Evolutionary conservation across 2,797 vertebrate species (phyloP).

Genomic region (Hybognathus amarus): DNA sequence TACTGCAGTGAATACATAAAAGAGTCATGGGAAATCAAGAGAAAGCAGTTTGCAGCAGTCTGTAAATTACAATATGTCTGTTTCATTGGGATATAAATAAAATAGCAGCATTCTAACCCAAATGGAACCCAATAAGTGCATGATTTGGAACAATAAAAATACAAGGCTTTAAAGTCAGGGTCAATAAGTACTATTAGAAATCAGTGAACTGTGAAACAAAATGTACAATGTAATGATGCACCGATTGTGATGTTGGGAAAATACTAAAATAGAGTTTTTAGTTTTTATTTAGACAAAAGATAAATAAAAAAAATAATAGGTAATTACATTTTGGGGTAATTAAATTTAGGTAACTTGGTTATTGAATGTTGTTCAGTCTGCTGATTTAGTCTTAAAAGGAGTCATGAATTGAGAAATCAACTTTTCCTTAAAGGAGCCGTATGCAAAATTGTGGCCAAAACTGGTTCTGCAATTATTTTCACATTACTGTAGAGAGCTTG

Average conservation of each 20-base stretch:
- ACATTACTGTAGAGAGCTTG: too few relatives aligned
- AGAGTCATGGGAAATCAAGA: neutral
- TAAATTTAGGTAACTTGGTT: too few relatives aligned
- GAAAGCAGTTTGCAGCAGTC: neutral
- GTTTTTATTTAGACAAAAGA: neutral
- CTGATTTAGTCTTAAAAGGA: too few relatives aligned
- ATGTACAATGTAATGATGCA: neutral
- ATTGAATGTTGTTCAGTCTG: too few relatives aligned
- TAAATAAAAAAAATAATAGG: neutral
- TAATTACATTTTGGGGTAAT: neutral
- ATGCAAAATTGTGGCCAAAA: too few relatives aligned
- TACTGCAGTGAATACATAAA: slow-evolving; percentile 17
- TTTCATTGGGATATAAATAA: neutral
- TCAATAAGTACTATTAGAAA: neutral
- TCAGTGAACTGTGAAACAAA: neutral
- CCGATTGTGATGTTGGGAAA: neutral
- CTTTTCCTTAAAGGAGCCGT: too few relatives aligned
- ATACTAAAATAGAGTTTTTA: neutral
- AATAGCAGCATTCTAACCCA: neutral
- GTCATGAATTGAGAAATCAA: too few relatives aligned
- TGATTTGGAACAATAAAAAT: neutral
- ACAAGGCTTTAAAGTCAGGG: neutral
- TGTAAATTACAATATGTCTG: neutral
- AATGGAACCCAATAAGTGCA: neutral
- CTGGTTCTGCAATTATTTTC: too few relatives aligned